phyloP scores from a whole-genome alignment of 92 coral and sea anemone genomes.

The Diadumene lineata region DNA sequence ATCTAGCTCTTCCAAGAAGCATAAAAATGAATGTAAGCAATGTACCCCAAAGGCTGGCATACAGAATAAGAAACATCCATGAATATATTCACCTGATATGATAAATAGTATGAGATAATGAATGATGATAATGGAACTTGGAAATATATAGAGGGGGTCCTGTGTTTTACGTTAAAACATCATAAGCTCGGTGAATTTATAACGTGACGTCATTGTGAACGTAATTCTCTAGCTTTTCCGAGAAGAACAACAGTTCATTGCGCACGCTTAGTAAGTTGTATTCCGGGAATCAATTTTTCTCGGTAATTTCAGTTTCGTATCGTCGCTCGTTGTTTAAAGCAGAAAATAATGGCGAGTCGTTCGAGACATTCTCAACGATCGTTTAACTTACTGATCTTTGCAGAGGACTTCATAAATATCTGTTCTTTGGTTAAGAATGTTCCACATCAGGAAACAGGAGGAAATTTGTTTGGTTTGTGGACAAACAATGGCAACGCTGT shows the following conservation, averaged over 20 bases:
- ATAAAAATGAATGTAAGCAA: too few species aligned
- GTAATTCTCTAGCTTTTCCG: too few species aligned
- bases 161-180: too few species aligned
- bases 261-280: not conserved
- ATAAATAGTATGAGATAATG: too few species aligned
- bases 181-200: too few species aligned
- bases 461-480: slow-evolving; percentile 75
- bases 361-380: not conserved
- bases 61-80: too few species aligned
- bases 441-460: slow-evolving; percentile 47
- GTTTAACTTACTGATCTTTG: slow-evolving; percentile 16
- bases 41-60: too few species aligned
- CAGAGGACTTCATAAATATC: slow-evolving; percentile 16
- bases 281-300: slow-evolving; percentile 2
- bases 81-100: too few species aligned
- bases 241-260: not conserved
- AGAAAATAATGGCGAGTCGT: not conserved
- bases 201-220: too few species aligned
- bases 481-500: slow-evolving; percentile 50
- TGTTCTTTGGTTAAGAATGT: not conserved
- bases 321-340: not conserved
- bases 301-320: not conserved
- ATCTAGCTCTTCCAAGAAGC: too few species aligned
- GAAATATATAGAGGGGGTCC: too few species aligned
- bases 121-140: too few species aligned